A percentile compares a stretch with the other conserved stretches of the same genome.
These are phyloP conservation scores for Odobenus rosmarus DNA, from an alignment of 2,113 vertebrate species.

Conservation along the genomic window DNA sequence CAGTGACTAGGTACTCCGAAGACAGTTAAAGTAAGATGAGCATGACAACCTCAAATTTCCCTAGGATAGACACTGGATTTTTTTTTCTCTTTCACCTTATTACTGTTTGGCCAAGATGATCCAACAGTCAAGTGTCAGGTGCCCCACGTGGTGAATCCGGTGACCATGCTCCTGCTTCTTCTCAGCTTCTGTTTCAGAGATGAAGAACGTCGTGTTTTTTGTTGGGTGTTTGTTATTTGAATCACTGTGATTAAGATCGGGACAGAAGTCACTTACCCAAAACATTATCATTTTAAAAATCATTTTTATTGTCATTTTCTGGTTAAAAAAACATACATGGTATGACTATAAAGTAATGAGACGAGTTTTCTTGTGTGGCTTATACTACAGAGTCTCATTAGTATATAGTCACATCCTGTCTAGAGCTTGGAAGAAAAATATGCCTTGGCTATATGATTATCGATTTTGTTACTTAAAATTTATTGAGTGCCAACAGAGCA, in stretches of 20 bases:
- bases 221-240: neutral
- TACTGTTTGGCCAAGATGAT: neutral
- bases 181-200: neutral
- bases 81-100: neutral
- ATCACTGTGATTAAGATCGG: constrained; percentile 53
- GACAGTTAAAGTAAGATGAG: neutral
- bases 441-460: constrained; percentile 79
- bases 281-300: constrained; percentile 78
- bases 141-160: neutral
- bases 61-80: neutral
- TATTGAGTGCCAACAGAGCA: constrained; percentile 81
- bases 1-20: neutral
- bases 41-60: neutral
- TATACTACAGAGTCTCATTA: constrained; percentile 75
- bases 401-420: constrained; percentile 79
- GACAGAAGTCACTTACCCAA: constrained; percentile 78
- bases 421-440: constrained; percentile 80
- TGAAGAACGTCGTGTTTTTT: neutral
- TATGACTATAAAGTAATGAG: constrained; percentile 83
- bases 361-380: constrained; percentile 57
- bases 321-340: constrained; percentile 80
- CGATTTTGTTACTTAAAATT: constrained; percentile 79
- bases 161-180: neutral
- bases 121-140: neutral
- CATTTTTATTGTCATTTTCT: constrained; percentile 79